Percentiles rank a stretch among this genome's conserved stretches.
Evolutionary conservation across 2,113 vertebrate genomes (phyloP).

Genomic region (Equus quagga): DNA sequence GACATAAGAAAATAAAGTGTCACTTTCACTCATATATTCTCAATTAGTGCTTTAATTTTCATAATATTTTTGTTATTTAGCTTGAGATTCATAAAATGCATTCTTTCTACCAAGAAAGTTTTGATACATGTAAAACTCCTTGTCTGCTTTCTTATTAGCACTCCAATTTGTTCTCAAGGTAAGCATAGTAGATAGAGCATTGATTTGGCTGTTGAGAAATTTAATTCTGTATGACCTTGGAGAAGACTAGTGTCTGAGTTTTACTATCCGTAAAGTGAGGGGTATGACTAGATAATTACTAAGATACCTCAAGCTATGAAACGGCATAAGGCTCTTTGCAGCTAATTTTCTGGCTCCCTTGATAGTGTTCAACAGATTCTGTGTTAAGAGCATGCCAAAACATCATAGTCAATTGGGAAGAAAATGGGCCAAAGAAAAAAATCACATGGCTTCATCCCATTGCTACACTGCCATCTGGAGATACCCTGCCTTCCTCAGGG

Average conservation of each 20-base stretch:
- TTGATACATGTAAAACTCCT: neutral
- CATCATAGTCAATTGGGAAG: constrained; percentile 24
- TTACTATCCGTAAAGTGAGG: constrained; percentile 5
- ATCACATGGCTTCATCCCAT: neutral
- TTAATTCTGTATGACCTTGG: constrained; percentile 34
- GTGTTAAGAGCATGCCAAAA: constrained; percentile 54
- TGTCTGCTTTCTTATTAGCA: neutral
- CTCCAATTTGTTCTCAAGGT: neutral
- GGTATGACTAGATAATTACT: constrained; percentile 24
- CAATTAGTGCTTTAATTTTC: constrained; percentile 12
- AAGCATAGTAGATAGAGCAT: neutral
- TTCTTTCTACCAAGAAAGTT: neutral
- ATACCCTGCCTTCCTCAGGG: neutral
- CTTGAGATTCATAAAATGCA: neutral
- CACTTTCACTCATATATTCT: constrained; percentile 20
- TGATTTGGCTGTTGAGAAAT: neutral
- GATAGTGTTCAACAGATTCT: constrained; percentile 40
- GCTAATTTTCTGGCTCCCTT: constrained; percentile 50
- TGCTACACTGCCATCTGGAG: neutral
- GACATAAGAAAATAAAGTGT: neutral
- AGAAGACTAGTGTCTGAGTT: neutral
- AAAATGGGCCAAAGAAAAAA: constrained; percentile 52
- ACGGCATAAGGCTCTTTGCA: constrained; percentile 17
- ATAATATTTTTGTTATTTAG: constrained; percentile 34
- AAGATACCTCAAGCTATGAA: constrained; percentile 38